phyloP scores from a whole-genome alignment of 2,888 invertebrate species.

The Syrista parreyssii region DNA sequence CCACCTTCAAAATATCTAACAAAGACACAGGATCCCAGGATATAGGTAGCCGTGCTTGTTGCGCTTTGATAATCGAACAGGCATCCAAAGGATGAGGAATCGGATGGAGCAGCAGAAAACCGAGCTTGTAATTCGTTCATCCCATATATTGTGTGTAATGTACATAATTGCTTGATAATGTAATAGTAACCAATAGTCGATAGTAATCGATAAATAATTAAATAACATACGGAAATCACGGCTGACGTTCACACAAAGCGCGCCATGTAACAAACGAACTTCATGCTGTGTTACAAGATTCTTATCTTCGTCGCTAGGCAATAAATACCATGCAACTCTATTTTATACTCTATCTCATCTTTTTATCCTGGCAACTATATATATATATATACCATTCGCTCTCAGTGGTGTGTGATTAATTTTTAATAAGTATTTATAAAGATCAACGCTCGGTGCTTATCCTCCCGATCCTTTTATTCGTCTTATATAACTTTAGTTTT shows the following conservation, averaged over 20 bases:
- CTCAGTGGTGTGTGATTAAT: slow-evolving; percentile 4
- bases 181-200: slow-evolving; percentile 37
- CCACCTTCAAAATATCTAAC: slow-evolving; percentile 4
- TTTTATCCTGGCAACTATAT: slow-evolving; percentile 10
- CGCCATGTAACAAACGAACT: slow-evolving; percentile 29
- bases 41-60: background rate
- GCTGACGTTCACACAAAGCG: slow-evolving; percentile 23
- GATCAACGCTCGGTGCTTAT: background rate
- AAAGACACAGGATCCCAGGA: background rate
- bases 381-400: slow-evolving; percentile 1
- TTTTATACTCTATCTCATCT: slow-evolving; percentile 5
- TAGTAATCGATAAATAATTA: slow-evolving; percentile 40
- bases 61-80: background rate
- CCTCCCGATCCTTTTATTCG: slow-evolving; percentile 8
- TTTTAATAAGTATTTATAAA: background rate
- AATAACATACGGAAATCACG: slow-evolving; percentile 37
- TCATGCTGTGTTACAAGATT: slow-evolving; percentile 20
- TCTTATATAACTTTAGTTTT: slow-evolving; percentile 3
- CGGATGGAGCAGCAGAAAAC: background rate
- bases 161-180: slow-evolving; percentile 37
- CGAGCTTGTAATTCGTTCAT: slow-evolving; percentile 20
- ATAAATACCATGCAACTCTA: slow-evolving; percentile 16
- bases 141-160: slow-evolving; percentile 38
- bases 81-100: background rate
- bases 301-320: slow-evolving; percentile 2